Percentiles rank a stretch among this genome's conserved stretches.
Evolutionary conservation across 2,888 invertebrate species (phyloP).

Genomic region (Nysson spinosus): DNA sequence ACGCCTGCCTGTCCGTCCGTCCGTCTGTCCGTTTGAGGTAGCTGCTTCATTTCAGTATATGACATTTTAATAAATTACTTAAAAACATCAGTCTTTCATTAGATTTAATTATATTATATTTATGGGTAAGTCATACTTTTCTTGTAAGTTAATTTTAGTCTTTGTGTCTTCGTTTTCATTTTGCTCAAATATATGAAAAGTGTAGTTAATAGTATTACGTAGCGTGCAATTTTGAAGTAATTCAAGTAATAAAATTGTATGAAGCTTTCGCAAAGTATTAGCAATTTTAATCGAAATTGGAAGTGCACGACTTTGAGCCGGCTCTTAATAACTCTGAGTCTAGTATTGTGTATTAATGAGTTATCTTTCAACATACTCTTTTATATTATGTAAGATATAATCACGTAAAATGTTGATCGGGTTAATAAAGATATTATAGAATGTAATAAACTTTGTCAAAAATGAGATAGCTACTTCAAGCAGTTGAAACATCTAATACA

Average conservation of each 20-base stretch:
- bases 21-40: slow-evolving; percentile 65
- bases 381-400: neutral
- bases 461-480: slow-evolving; percentile 44
- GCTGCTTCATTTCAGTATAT: slow-evolving; percentile 40
- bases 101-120: neutral
- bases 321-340: no score
- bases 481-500: slow-evolving; percentile 31
- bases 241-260: no score
- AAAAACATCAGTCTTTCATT: neutral
- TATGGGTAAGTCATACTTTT: neutral
- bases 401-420: neutral
- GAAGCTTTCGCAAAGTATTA: no score
- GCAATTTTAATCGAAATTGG: no score
- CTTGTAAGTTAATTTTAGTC: neutral
- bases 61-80: slow-evolving; percentile 2
- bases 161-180: neutral
- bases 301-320: no score
- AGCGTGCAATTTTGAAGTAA: no score
- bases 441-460: no score
- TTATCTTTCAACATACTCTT: no score
- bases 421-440: no score
- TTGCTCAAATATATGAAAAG: no score
- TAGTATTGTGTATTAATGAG: no score
- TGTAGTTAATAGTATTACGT: no score
- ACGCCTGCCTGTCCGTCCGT: slow-evolving; percentile 60